Base-by-base conservation (phyloP, 2,113 vertebrate species). In the Hylia prasina region DNA sequence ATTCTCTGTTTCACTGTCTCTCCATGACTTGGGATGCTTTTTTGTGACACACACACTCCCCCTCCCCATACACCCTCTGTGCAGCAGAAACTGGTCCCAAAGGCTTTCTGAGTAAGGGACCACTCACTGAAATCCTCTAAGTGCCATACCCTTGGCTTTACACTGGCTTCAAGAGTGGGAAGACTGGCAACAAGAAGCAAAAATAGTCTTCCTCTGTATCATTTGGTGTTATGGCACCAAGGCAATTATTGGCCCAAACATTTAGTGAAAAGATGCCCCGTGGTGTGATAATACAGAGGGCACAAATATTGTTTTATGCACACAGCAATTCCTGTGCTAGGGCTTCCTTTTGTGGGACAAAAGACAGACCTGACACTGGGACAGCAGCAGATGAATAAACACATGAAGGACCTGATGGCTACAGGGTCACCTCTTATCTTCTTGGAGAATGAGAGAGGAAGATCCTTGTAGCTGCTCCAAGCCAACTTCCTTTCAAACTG, bases 61-160 rank as follows among this genome's bases (percentile, higher is more conserved):
- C 10, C 11, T 3, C 24, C 24, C 6, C 15, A 18, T 6, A n/a
- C 37, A 51, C 6, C 7, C 7, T 20, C 7, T 2, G 4, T 21
- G 39, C 19, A 66, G 28, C 65, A 76, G 37, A 83, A 82, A 80
- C 11, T 20, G 3, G 18, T 72, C 54, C 31, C 72, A 69, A 85
- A 90, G 22, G 25, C 19, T 47, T 63, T 77, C 18, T 54, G 44
- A 82, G 24, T 10, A 35, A 79, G 10, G 7, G 31, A 54, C 19
- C 31, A 64, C 39, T 47, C 31, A 64, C 39, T 47, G 54, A 71
- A 69, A 63, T 40, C 30, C 33, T 39, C 4, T 11, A 20, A 25
- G 15, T 91, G 69, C 35, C 47, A 18, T 3, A 27, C 11, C 57
- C 33, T 1, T 7, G 33, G 33, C 33, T 77, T 68, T 60, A 64